Evolutionary conservation across 2,888 invertebrate genomes (phyloP), one percentile per base, ranked within the genome.

Genomic region (Phorcus lineatus): DNA sequence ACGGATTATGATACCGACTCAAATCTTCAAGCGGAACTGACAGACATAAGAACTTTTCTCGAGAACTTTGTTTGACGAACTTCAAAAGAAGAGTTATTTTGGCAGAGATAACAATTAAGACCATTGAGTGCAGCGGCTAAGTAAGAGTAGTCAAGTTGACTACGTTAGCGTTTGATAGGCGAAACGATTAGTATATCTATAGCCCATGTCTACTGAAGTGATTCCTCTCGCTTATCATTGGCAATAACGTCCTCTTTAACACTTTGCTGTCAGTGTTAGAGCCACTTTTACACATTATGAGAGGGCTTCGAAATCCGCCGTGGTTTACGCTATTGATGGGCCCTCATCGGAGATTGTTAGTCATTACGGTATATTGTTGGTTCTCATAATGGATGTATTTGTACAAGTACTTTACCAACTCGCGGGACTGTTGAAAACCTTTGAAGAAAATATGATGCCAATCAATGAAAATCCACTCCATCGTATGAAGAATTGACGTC

Each of bases 221-320:
- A 70, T 70, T 36, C 40, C 19, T 24, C 70, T 31, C 19, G 36
- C 36, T 70, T 70, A 70, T 70, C 70, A 40, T 28, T 7, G 16
- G 40, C 36, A 70, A 31, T 36, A 36, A 70, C 70, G 36, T 36
- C 70, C 70, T 36, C 70, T 70, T 40, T 19, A 70, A 36, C 70
- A 70, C 19, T 31, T 36, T 31, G n/a, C 31, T 36, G 70, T 70
- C 70, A 70, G 19, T 40, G 70, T 28, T 16, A 36, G 70, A 40
- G 36, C 70, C 24, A 70, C 70, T 70, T 70, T 70, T 70, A 70
- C 31, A 70, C 28, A 36, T 70, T 70, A 70, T 36, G 36, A 70
- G 31, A 28, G 28, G 28, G 28, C 62, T 16, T 24, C 62, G 16
- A 62, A 62, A 70, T 28, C 19, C 19, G 16, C 70, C 70, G 36